phyloP scores from a whole-genome alignment of 1,140 invertebrate genomes.

The Drosophila sp. region DNA sequence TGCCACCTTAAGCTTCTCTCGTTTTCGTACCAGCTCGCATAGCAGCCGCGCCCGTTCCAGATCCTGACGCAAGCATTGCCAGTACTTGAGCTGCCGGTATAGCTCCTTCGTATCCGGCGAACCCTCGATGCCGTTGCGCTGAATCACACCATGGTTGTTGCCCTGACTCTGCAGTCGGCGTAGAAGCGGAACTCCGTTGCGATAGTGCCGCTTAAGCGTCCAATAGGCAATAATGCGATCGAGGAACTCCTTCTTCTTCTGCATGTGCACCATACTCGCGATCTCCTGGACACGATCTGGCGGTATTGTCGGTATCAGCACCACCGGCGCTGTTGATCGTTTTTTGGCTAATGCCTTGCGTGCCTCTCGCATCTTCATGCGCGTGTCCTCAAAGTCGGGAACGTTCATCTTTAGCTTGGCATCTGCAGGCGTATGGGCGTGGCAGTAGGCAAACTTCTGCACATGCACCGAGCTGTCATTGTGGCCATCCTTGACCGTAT shows the following conservation, averaged over 20 bases:
- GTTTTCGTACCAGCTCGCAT: constrained; percentile 97
- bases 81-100: constrained; percentile 95
- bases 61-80: constrained; percentile 97
- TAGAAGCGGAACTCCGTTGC: constrained; percentile 97
- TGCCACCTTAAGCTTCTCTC: constrained; percentile 97
- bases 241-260: constrained; percentile 93
- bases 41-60: constrained; percentile 96
- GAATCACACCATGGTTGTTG: constrained; percentile 85
- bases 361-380: constrained; percentile 90
- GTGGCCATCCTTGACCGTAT: constrained; percentile 92
- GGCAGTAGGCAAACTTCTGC: constrained; percentile 98
- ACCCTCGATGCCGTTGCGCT: constrained; percentile 85
- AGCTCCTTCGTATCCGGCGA: constrained; percentile 89
- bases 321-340: constrained; percentile 94
- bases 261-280: constrained; percentile 88
- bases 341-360: constrained; percentile 91
- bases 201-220: constrained; percentile 97
- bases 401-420: constrained; percentile 84
- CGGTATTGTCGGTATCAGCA: constrained; percentile 97
- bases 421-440: constrained; percentile 95
- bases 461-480: constrained; percentile 91
- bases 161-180: constrained; percentile 92
- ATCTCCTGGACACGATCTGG: constrained; percentile 95
- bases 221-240: constrained; percentile 95
- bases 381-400: constrained; percentile 79